phyloP scores from a whole-genome alignment of 2,888 invertebrate species.

The Lacanobia oleracea region DNA sequence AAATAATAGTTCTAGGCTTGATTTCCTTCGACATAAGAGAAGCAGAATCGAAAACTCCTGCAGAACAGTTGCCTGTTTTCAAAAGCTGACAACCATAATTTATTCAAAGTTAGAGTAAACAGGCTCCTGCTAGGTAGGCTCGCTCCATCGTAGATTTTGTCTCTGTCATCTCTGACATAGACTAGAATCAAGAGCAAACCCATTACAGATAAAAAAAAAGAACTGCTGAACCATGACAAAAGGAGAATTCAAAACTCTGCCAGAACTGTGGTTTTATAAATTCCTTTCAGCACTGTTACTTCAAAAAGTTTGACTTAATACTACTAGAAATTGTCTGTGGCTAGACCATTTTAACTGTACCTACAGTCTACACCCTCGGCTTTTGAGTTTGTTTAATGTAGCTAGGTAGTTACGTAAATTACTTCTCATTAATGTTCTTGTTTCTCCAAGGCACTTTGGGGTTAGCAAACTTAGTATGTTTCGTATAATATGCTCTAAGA shows the following conservation, averaged over 20 bases:
- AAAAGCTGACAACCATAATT: too few relatives aligned
- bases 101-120: too few relatives aligned
- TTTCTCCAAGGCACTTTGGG: constrained; percentile 27
- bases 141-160: too few relatives aligned
- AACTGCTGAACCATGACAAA: too few relatives aligned
- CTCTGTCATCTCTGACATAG: too few relatives aligned
- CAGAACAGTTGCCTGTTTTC: too few relatives aligned
- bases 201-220: too few relatives aligned
- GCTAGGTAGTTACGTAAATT: not conserved
- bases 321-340: constrained; percentile 18
- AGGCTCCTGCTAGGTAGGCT: too few relatives aligned
- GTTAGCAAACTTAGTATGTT: constrained; percentile 28
- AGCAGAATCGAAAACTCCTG: not conserved
- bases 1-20: too few relatives aligned
- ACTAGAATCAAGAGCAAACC: too few relatives aligned
- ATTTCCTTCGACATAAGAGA: too few relatives aligned
- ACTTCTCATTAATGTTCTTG: constrained; percentile 15
- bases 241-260: not conserved
- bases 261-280: not conserved
- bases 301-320: not conserved
- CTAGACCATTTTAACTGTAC: constrained; percentile 1
- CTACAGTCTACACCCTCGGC: not conserved
- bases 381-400: constrained; percentile 14
- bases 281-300: not conserved
- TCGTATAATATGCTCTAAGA: not conserved